Percentiles rank a stretch among this genome's conserved stretches.
These are phyloP conservation scores for Ophion ellenae DNA, from an alignment of 2,888 invertebrate genomes.

Conservation along the genomic window DNA sequence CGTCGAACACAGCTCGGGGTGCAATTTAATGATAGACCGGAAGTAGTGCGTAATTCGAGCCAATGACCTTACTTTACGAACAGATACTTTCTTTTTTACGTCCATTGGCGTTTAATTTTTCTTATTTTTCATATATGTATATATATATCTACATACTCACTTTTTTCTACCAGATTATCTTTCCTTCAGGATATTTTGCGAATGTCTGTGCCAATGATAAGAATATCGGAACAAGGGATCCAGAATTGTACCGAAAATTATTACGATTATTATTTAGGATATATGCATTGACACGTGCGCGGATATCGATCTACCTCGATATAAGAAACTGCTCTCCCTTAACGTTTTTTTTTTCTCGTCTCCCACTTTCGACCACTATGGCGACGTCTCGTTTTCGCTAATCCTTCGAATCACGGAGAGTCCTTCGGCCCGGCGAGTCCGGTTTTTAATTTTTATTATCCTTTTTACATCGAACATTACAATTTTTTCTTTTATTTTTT, in stretches of 20 bases:
- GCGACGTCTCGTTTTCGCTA: conserved; percentile 8
- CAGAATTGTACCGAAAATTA: background rate
- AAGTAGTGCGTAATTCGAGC: conserved; percentile 50
- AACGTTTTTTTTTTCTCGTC: background rate
- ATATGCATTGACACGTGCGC: background rate
- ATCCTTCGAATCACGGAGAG: background rate
- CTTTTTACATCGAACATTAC: conserved; percentile 24
- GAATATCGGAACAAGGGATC: background rate
- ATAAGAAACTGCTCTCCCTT: background rate
- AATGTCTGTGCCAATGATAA: background rate
- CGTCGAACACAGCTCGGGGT: conserved; percentile 65
- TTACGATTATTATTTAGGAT: background rate
- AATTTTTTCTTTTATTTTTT: conserved; percentile 26
- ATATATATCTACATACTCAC: background rate
- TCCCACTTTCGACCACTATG: background rate
- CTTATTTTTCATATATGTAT: background rate
- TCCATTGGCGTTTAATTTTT: background rate
- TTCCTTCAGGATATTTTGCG: no score
- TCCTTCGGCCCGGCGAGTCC: conserved; percentile 8
- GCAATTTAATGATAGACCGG: conserved; percentile 65
- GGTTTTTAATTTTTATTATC: conserved; percentile 22
- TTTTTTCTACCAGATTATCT: background rate
- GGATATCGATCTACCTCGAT: background rate
- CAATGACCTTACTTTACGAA: conserved; percentile 35
- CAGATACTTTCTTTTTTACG: conserved; percentile 16